Base-by-base conservation (phyloP, 1,140 invertebrate genomes). In the Neodiprion lecontei region DNA sequence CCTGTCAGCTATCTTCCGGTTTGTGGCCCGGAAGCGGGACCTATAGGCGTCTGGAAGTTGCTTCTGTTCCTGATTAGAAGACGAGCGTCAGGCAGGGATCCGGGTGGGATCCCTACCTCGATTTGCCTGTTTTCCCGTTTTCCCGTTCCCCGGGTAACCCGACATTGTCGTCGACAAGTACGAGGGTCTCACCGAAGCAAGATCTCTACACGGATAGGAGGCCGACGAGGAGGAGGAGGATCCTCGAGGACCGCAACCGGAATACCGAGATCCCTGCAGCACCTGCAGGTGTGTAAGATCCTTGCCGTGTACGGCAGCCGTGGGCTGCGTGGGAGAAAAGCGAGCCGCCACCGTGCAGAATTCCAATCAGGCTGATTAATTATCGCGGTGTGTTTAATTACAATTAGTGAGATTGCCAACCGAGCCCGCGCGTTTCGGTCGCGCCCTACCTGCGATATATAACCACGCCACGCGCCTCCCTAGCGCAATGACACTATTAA, bases 111-210 rank as follows among this genome's bases (percentile, higher is more conserved):
- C n/a, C 80, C 80, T 83, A 79, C 79, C 81, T 84, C 84, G 83
- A 84, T 85, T 83, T 83, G 79, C 79, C 79, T 77, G 5, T 76
- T 69, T 70, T 69, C 47, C 70, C 72, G 66, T 73, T 72, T 70
- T 68, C 76, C 70, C 69, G 74, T 67, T 73, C 67, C 73, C 69
- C 74, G 68, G 70, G 76, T 80, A 82, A 82, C 83, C 80, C 79
- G 71, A 79, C 28, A 40, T 40, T 40, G 28, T 40, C 53, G 53
- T 61, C 53, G 53, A 61, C 53, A 61, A 61, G 11, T 61, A 17
- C 53, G 53, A 61, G 53, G 53, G 53, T 61, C 53, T 12, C 53
- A 17, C 53, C 53, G 53, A 61, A 61, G 53, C 11, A 61, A 61
- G 53, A 61, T 61, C 53, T 17, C 11, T 12, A 61, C n/a, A 12